Base-by-base conservation (phyloP, 2,797 vertebrate species). In the Semotilus atromaculatus region DNA sequence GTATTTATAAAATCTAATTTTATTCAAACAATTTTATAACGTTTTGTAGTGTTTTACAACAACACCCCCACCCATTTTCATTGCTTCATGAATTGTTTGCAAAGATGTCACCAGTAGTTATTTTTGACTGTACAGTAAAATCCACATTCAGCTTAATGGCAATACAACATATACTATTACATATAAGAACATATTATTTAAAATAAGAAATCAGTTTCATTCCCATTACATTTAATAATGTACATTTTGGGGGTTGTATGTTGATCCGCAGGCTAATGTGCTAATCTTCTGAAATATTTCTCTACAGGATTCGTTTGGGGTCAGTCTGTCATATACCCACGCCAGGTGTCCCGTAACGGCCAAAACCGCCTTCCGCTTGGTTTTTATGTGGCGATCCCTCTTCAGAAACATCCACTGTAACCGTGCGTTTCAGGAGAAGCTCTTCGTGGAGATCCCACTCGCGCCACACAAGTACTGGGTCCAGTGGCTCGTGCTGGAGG, bases 401-500 rank as follows among this genome's bases (percentile, higher is more conserved):
- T 92, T 88, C 85, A 80, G 80, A 72, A 92, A 88, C 83, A 71
- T 94, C 67, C 86, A 92, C 83, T 86, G 90, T 68, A 94, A 90
- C 86, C 90, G 90, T 9, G 88, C 90, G 6, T 91, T 95, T 76
- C 91, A 93, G 86, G 89, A 90, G 77, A 86, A 93, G 84, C 90
- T 94, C 74, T 94, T 93, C 9, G 88, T 91, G 18, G 87, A 90
- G 75, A 40, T 71, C 3, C 80, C 26, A 0, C 43, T 53, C 4
- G 74, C 19, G 0, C 88, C 93, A 0, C 87, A 85, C 38, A 88
- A 84, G 73, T 82, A 77, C 85, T 93, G 91, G 92, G 16, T 86
- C 40, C 91, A 88, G 87, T 90, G 93, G 87, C 82, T 91, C 2
- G 90, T 91, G 4, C 85, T 93, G 74, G 92, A 94, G 88, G 90